A percentile compares a stretch with the other conserved stretches of the same genome.
Evolutionary conservation across 2,888 invertebrate genomes (phyloP).

Genomic region (Tenthredo mesomela): DNA sequence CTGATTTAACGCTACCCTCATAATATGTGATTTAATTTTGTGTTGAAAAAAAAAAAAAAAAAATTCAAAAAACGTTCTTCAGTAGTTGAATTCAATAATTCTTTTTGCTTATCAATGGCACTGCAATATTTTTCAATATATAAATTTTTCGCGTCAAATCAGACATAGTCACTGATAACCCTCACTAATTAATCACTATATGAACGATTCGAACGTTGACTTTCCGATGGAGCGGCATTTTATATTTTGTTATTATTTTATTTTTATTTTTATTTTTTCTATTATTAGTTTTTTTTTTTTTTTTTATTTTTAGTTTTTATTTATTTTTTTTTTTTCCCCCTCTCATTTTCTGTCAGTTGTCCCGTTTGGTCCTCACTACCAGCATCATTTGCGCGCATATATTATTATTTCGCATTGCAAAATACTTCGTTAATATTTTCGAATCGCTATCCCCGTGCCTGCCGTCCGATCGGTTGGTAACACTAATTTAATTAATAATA

Average conservation of each 20-base stretch:
- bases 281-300: conserved; percentile 46
- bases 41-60: no score
- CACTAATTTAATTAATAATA: conserved; percentile 43
- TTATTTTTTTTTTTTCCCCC: conserved; percentile 18
- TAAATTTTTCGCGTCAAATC: conserved; percentile 19
- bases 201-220: conserved; percentile 64
- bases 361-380: conserved; percentile 77
- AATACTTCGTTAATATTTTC: conserved; percentile 61
- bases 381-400: conserved; percentile 67
- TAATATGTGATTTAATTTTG: no score
- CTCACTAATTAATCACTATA: conserved; percentile 59
- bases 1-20: background rate
- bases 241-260: background rate
- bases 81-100: background rate
- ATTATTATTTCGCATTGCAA: conserved; percentile 64
- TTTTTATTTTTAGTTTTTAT: background rate
- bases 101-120: no score
- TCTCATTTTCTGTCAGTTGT: conserved; percentile 70
- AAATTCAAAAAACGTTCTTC: background rate
- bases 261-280: conserved; percentile 22
- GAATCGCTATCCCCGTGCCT: conserved; percentile 71
- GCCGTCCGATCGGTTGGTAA: conserved; percentile 74
- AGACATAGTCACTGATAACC: conserved; percentile 44
- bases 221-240: conserved; percentile 66
- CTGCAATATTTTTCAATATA: no score